These are phyloP conservation scores for Morinoia aosen DNA, from an alignment of 2,888 invertebrate species.

Conservation along the genomic window DNA sequence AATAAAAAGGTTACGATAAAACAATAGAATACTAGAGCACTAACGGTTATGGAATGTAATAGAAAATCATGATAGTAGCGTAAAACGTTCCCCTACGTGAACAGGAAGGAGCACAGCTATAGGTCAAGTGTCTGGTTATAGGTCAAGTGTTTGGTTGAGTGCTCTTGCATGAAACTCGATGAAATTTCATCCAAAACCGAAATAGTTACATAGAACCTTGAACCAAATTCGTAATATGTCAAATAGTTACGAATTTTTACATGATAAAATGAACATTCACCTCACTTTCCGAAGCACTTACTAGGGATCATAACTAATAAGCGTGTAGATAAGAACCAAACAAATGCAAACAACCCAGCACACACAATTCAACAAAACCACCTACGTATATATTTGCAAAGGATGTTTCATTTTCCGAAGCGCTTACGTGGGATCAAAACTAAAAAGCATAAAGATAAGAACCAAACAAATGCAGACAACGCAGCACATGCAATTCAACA, in stretches of 20 bases:
- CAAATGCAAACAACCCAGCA: background rate
- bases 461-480: no score
- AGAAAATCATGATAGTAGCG: background rate
- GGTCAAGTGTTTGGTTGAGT: no score
- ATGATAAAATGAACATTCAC: background rate
- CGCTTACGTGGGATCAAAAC: no score
- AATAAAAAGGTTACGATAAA: no score
- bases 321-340: background rate
- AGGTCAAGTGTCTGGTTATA: no score
- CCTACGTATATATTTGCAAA: background rate
- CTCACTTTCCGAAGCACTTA: background rate
- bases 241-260: background rate
- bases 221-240: background rate
- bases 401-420: background rate
- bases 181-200: background rate
- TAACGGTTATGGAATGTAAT: no score
- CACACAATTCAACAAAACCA: background rate
- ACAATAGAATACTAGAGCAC: no score
- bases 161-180: background rate
- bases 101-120: background rate
- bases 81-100: background rate
- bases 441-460: no score
- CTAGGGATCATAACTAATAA: background rate
- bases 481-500: background rate
- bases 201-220: background rate